Percentiles rank a stretch among this genome's conserved stretches.
Conservation (phyloP, 2,888 invertebrate genomes). For the Ceriagrion tenellum region DNA sequence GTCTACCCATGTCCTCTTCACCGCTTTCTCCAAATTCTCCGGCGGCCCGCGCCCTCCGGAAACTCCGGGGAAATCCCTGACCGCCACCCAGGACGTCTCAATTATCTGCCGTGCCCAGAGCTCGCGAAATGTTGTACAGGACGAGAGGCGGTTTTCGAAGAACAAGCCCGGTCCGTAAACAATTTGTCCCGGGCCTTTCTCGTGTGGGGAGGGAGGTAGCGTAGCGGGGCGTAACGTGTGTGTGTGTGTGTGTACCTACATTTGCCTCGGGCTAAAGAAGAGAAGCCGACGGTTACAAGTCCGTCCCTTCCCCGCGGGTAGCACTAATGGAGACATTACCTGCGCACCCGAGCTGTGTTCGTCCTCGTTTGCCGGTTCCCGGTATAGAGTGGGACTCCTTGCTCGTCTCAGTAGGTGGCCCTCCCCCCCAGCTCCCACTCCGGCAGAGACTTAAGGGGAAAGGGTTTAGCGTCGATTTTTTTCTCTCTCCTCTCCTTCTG, state of each 20-base stretch:
- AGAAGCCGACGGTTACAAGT: background rate
- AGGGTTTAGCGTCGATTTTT: too few species aligned
- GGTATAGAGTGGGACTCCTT: constrained; percentile 3
- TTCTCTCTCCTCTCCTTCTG: too few species aligned
- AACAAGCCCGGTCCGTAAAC: background rate
- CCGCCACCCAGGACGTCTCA: background rate
- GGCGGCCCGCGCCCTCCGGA: background rate
- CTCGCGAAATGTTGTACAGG: background rate
- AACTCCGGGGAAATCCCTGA: background rate
- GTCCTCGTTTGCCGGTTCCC: too few species aligned
- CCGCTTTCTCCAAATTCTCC: background rate
- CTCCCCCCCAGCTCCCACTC: too few species aligned
- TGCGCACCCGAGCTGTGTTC: too few species aligned
- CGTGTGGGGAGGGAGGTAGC: background rate
- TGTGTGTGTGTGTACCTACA: too few species aligned
- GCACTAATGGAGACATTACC: background rate
- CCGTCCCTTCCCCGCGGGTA: background rate
- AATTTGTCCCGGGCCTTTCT: background rate
- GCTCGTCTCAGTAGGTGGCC: too few species aligned
- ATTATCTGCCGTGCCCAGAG: background rate
- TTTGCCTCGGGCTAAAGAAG: background rate
- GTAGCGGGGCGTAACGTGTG: background rate
- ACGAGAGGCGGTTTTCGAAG: background rate
- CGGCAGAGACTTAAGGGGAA: too few species aligned
- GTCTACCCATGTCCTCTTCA: background rate